These are phyloP conservation scores for Melierax canorus DNA, from an alignment of 2,113 vertebrate species.

Conservation along the genomic window DNA sequence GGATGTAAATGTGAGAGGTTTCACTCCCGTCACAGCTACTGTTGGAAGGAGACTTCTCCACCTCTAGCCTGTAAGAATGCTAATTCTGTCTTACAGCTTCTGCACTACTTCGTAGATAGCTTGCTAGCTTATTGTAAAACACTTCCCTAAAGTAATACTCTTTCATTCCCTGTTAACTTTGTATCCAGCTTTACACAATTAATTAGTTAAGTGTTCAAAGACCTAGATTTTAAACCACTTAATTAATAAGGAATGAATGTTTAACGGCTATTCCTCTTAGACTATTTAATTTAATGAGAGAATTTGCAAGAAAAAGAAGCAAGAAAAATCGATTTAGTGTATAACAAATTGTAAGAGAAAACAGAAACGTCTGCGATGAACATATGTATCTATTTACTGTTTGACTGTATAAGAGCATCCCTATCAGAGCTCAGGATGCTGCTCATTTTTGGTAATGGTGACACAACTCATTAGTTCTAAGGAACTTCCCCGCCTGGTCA, in stretches of 20 bases:
- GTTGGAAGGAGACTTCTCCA: background rate
- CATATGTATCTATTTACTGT: slow-evolving; percentile 21
- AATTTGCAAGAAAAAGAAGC: slow-evolving; percentile 69
- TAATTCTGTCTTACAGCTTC: background rate
- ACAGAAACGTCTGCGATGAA: background rate
- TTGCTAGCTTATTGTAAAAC: background rate
- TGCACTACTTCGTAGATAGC: background rate
- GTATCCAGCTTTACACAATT: slow-evolving; percentile 71
- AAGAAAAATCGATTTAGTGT: slow-evolving; percentile 66
- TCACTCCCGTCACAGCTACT: background rate
- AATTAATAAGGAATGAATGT: slow-evolving; percentile 74
- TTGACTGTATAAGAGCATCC: background rate
- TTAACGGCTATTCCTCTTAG: slow-evolving; percentile 70
- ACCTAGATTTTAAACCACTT: slow-evolving; percentile 71
- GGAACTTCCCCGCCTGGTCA: background rate
- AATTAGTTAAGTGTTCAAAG: slow-evolving; percentile 72
- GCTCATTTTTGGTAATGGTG: background rate
- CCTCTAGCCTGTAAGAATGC: background rate
- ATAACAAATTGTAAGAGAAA: slow-evolving; percentile 56
- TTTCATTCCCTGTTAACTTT: slow-evolving; percentile 67
- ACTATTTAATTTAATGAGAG: slow-evolving; percentile 70
- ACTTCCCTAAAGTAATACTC: slow-evolving; percentile 38
- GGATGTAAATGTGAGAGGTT: background rate
- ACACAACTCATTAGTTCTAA: background rate
- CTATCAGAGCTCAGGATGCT: background rate